Evolutionary conservation across 2,888 invertebrate genomes (phyloP), one percentile per base, ranked within the genome.

Genomic region (Alsophila aescularia): DNA sequence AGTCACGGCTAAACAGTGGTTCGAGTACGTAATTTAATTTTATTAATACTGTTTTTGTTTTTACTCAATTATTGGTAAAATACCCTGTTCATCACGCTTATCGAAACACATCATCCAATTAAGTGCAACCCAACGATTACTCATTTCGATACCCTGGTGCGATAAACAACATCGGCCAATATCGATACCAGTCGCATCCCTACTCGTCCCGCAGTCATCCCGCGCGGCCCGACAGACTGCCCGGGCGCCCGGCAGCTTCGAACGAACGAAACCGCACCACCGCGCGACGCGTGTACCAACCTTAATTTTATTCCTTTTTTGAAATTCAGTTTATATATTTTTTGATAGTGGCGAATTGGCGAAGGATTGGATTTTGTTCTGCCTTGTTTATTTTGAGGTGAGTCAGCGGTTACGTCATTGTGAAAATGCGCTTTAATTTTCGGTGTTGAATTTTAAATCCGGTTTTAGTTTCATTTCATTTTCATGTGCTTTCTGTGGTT

Each of bases 161-260:
- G 9, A 36, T 3, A 8, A n/a, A 14, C 21, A 49, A 14, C 24
- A 6, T 5, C 15, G 14, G 7, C 16, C 32, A 18, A 36, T 60
- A 75, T 79, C 81, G 79, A 80, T 70, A 73, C 34, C 4, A 13
- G 24, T 53, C 63, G n/a, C 83, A 70, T 78, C 81, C 74, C 82
- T 86, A 79, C 53, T 29, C 48, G 58, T 73, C 67, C 64, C 66
- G 66, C 66, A 65, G 73, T 54, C 27, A 44, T 72, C 75, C 72
- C 77, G 80, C 74, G 75, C 72, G 67, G 67, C 58, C 58, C 62
- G 73, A 72, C 69, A 61, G 81, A 83, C 85, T 82, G 89, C 79
- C 84, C 90, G 84, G 82, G 85, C 87, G 88, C 83, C 84, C 85
- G 85, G 85, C 89, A 83, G 85, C 85, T 79, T 77, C 90, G 90